Percentiles rank a stretch among this genome's conserved stretches.
Conservation (phyloP, 2,888 invertebrate genomes). For the Pseudococcus longispinus region DNA sequence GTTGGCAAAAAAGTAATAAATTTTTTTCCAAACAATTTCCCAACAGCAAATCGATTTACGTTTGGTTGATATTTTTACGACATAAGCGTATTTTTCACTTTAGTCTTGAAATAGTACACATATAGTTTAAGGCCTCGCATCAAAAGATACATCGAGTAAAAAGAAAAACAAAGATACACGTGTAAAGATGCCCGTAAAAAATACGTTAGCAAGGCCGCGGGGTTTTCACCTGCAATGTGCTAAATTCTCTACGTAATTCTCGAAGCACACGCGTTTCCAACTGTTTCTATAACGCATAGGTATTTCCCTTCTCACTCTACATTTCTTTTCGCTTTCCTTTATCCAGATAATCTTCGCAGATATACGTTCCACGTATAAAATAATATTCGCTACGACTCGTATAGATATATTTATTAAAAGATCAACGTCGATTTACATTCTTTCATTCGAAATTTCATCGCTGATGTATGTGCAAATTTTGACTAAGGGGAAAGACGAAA, state of each 20-base stretch:
- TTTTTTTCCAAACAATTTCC: background rate
- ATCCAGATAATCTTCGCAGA: conserved; percentile 10
- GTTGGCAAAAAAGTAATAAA: background rate
- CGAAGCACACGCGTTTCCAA: background rate
- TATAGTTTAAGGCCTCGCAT: background rate
- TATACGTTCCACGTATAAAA: background rate
- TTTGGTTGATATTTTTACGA: background rate
- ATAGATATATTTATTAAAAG: conserved; percentile 37
- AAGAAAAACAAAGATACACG: background rate
- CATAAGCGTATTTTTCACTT: background rate
- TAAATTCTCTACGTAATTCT: background rate
- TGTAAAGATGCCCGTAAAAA: background rate
- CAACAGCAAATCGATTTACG: background rate
- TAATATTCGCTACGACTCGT: background rate
- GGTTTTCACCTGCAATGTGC: background rate
- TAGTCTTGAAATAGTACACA: background rate
- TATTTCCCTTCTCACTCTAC: background rate
- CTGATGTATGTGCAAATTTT: background rate
- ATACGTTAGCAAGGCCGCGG: background rate
- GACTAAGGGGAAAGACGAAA: background rate
- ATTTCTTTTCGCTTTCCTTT: background rate
- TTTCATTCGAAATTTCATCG: background rate
- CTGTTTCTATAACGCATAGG: background rate
- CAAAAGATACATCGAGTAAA: background rate
- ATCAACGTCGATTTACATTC: conserved; percentile 31